A percentile compares a stretch with the other conserved stretches of the same genome.
phyloP scores from a whole-genome alignment of 2,113 vertebrate genomes.

The Numenius arquata region DNA sequence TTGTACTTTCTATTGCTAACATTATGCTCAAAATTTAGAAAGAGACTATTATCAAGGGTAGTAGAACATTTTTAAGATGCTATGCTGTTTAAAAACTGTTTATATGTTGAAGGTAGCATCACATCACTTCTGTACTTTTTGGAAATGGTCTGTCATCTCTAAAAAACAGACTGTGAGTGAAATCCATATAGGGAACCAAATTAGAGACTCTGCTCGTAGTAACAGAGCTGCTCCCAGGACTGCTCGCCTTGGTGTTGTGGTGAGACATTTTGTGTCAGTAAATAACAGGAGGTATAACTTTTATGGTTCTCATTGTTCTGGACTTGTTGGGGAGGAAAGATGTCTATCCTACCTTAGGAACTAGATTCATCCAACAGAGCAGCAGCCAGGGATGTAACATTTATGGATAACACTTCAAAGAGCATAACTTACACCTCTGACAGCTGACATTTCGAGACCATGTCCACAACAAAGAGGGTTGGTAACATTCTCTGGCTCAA shows the following conservation, averaged over 20 bases:
- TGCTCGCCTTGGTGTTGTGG: neutral
- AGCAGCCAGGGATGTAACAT: neutral
- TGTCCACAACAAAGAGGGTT: neutral
- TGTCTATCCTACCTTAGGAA: neutral
- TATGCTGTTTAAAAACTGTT: neutral
- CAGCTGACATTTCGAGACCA: neutral
- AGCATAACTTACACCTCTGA: neutral
- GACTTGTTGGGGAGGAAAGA: neutral
- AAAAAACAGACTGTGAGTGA: neutral
- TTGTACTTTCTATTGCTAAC: neutral
- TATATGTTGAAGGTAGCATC: neutral
- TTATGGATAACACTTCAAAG: neutral
- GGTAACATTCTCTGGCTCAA: neutral
- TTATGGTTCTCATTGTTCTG: neutral
- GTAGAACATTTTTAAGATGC: neutral
- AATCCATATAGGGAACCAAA: neutral
- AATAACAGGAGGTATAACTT: neutral
- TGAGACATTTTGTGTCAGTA: neutral
- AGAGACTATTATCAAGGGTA: neutral
- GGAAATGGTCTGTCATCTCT: neutral
- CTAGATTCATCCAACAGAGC: neutral
- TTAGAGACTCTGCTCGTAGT: neutral
- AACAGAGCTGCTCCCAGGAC: neutral
- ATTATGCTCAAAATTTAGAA: neutral
- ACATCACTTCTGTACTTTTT: neutral